Conservation (phyloP, 2,888 invertebrate species). For the Geophilus truncorum region DNA sequence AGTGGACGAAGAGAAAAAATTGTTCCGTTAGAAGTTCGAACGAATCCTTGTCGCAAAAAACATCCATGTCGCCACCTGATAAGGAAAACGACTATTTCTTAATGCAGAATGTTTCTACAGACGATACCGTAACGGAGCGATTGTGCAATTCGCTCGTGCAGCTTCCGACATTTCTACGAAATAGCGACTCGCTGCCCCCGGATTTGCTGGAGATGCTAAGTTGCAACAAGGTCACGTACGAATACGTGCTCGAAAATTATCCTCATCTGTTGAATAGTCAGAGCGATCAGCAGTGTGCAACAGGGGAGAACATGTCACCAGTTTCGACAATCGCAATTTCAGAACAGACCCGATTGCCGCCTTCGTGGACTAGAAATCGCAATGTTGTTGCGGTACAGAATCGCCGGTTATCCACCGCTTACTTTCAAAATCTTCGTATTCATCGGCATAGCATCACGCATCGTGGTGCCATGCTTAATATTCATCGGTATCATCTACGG, state of each 20-base stretch:
- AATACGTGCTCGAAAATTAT: constrained; percentile 67
- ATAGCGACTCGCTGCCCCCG: constrained; percentile 68
- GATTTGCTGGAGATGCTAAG: constrained; percentile 70
- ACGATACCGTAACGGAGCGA: constrained; percentile 39
- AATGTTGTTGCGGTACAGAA: constrained; percentile 34
- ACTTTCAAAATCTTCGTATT: constrained; percentile 66
- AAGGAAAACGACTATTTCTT: background rate
- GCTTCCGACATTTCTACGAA: constrained; percentile 74
- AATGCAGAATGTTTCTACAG: constrained; percentile 54
- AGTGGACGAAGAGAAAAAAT: constrained; percentile 60
- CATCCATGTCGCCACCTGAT: constrained; percentile 33
- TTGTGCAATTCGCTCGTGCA: constrained; percentile 64
- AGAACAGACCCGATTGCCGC: background rate
- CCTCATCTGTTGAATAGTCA: constrained; percentile 59
- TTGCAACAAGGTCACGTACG: constrained; percentile 64
- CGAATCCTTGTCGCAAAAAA: constrained; percentile 34
- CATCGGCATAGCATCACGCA: constrained; percentile 63
- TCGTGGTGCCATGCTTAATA: constrained; percentile 78
- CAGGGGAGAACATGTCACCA: background rate
- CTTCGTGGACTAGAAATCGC: background rate
- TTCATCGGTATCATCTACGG: constrained; percentile 69
- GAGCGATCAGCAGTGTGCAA: constrained; percentile 25
- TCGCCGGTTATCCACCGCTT: constrained; percentile 56
- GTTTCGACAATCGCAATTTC: background rate
- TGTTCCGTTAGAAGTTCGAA: constrained; percentile 46